Evolutionary conservation across 2,797 vertebrate genomes (phyloP).

Genomic region (Falco cherrug): DNA sequence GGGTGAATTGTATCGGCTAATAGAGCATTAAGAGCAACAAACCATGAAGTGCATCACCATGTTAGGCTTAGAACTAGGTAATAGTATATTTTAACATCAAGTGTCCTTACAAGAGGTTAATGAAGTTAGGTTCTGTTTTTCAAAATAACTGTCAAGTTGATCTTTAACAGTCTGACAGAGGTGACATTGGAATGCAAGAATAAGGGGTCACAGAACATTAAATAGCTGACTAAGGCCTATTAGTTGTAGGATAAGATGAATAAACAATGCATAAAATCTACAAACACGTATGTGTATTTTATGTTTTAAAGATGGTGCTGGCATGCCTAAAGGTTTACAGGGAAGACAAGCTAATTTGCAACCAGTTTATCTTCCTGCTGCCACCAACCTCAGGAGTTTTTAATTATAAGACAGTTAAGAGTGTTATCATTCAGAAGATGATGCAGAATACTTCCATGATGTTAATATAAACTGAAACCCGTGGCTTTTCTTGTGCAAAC

Average conservation of each 20-base stretch:
- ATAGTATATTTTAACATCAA: not conserved
- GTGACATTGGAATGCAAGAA: not conserved
- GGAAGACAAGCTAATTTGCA: not conserved
- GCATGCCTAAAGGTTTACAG: not conserved
- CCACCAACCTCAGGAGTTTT: not conserved
- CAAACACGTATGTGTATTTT: not conserved
- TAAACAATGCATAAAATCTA: not conserved
- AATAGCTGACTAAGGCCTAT: not conserved
- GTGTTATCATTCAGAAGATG: not conserved
- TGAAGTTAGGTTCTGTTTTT: slow-evolving; percentile 7
- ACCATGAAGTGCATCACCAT: not conserved
- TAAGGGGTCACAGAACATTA: not conserved
- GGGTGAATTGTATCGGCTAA: not conserved
- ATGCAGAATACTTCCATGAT: not conserved
- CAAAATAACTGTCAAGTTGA: not conserved
- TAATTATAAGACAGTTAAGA: not conserved
- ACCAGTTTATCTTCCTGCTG: not conserved
- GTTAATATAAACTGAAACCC: not conserved
- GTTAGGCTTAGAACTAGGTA: not conserved
- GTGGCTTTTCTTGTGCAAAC: not conserved
- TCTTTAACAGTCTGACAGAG: not conserved
- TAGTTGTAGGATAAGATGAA: not conserved
- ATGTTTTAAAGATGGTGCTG: not conserved
- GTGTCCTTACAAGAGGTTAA: slow-evolving; percentile 35
- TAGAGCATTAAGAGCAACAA: not conserved